phyloP scores from a whole-genome alignment of 2,797 vertebrate species.

The Enteromius unitaeniatus region DNA sequence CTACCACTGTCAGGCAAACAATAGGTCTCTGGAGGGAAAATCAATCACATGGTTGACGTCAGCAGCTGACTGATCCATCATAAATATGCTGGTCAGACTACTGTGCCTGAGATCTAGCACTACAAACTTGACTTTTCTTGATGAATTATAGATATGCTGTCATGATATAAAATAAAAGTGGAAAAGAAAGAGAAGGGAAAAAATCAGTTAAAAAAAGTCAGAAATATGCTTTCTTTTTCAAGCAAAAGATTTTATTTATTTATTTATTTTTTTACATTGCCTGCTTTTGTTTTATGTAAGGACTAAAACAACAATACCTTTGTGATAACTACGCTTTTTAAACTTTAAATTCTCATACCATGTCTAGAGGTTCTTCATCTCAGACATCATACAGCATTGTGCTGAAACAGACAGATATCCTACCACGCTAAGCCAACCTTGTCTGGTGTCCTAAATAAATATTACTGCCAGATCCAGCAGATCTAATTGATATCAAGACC shows the following conservation, averaged over 20 bases:
- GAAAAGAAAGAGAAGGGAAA: conserved; percentile 38
- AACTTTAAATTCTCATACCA: conserved; percentile 12
- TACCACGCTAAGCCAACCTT: conserved; percentile 18
- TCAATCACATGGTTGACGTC: conserved; percentile 59
- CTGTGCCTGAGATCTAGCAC: conserved; percentile 57
- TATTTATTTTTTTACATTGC: conserved; percentile 6
- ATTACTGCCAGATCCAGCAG: conserved; percentile 15
- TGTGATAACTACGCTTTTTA: conserved; percentile 44
- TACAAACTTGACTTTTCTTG: conserved; percentile 63
- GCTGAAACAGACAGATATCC: conserved; percentile 14
- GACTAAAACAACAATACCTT: conserved; percentile 28
- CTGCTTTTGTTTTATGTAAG: conserved; percentile 27
- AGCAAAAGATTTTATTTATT: neutral
- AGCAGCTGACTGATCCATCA: conserved; percentile 58
- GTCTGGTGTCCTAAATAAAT: conserved; percentile 29
- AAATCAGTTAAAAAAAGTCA: conserved; percentile 57
- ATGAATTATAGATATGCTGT: conserved; percentile 68
- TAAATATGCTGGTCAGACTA: conserved; percentile 53
- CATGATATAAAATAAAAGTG: conserved; percentile 60
- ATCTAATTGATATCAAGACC: conserved; percentile 24
- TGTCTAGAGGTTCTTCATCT: neutral
- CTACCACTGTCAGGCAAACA: conserved; percentile 45
- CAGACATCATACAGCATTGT: neutral
- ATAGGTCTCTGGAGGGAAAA: conserved; percentile 46
- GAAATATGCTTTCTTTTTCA: conserved; percentile 47